Conservation (phyloP, 2,797 vertebrate genomes). For the Sphenopsis melanotis region DNA sequence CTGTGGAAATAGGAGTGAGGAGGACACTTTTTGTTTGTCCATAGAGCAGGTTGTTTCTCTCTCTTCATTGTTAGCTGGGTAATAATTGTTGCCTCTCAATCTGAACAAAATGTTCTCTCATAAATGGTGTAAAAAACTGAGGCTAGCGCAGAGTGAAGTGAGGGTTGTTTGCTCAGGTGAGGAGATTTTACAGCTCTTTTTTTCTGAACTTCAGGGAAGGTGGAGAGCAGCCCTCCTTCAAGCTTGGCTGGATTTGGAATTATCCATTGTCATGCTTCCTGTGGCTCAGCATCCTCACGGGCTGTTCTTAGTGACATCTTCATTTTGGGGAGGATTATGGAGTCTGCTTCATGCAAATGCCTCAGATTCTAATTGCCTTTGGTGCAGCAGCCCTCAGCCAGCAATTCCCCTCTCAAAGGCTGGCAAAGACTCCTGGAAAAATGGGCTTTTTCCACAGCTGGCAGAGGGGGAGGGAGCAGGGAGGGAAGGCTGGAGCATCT, state of each 20-base stretch:
- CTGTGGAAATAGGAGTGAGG: neutral
- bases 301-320: neutral
- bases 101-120: neutral
- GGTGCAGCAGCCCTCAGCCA: neutral
- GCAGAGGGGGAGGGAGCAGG: neutral
- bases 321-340: neutral
- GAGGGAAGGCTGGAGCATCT: neutral
- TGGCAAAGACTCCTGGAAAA: neutral
- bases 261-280: neutral
- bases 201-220: neutral
- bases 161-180: neutral
- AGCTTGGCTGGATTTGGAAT: conserved; percentile 7
- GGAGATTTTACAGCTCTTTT: neutral
- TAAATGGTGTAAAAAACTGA: neutral
- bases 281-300: conserved; percentile 19
- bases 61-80: neutral
- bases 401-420: neutral
- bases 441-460: neutral
- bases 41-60: neutral
- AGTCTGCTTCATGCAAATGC: neutral
- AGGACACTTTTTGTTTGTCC: neutral
- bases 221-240: neutral
- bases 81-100: neutral
- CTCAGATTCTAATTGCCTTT: neutral
- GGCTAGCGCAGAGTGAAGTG: neutral